Evolutionary conservation across 2,888 invertebrate species (phyloP), one percentile per base, ranked within the genome.

Genomic region (Diaperis boleti): DNA sequence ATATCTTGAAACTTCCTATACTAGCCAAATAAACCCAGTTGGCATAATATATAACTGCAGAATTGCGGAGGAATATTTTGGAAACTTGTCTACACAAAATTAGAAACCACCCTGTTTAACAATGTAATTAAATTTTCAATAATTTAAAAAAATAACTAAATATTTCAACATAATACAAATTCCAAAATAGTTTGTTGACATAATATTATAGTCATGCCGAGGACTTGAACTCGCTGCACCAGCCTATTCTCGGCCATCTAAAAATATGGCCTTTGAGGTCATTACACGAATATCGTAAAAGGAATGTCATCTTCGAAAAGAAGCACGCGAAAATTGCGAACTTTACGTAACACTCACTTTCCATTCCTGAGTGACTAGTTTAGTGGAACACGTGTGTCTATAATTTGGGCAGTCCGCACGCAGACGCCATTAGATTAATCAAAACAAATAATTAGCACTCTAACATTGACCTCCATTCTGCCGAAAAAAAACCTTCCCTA

Each of bases 301-400:
- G 20, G 41, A 42, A 42, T 42, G 41, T 42, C 41, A 42, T 20
- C 33, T 2, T 15, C 44, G 22, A 44, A 35, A 39, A 39, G 17
- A 39, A 39, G 8, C 41, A 20, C 14, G 29, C 41, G 37, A 54
- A 54, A 54, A 39, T 6, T 13, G 50, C 35, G 15, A 52, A 52
- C 26, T 54, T 54, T 54, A 41, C 54, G 41, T 54, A 54, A 54
- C 54, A 14, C 14, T 33, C 45, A 45, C 56, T 56, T 56, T 56
- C 56, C 31, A 45, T 56, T 45, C 45, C 20, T 26, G 7, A 26
- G 11, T 26, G 47, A 44, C 44, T 8, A 15, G 18, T 26, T 54
- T 54, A 39, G 39, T 54, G 41, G 37, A 22, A 37, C 39, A 39
- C 35, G 35, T 49, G 17, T 44, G 47, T 41, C 41, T 41, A n/a